Base-by-base conservation (phyloP, 2,113 vertebrate species). In the Periophthalmodon schlosseri region DNA sequence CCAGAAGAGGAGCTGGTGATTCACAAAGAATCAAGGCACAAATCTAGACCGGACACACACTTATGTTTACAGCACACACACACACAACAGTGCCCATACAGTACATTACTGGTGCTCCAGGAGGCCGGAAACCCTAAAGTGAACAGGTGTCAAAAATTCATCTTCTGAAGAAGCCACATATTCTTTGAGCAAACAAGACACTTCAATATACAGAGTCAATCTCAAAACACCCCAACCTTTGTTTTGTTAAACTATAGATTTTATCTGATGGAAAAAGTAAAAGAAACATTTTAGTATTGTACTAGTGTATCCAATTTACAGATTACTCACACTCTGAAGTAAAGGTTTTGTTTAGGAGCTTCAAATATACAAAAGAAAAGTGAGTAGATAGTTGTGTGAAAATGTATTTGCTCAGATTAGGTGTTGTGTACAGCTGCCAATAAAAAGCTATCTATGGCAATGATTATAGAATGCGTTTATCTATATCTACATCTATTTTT, bases 11-110 rank as follows among this genome's bases (percentile, higher is more conserved):
- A 83, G 77, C 78, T 64, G 78, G 78, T 64, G 74, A 80, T 73
- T 80, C 89, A 74, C 85, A 73, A 81, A 74, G 68, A 80, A 86
- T 85, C 83, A 89, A 93, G 92, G 92, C 92, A 93, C 89, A 84
- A 67, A 84, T 87, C 61, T 84, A 79, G 80, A 90, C 82, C 75
- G 46, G 2, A 78, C 54, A 14, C 60, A 76, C 33, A 0, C 60
- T 13, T 16, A 56, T 10, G 36, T 78, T 70, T 61, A 72, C 68
- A 47, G 58, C 69, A 78, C 54, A 23, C 47, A 78, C 54, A 23
- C 47, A 79, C 68, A 68, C 56, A 72, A 46, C n/a, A 52, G 12
- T 71, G 44, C 24, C 64, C 34, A 23, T 14, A 57, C n/a, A 54
- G 49, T 6, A 54, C 60, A 67, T 68, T 11, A 49, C 52, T 52